Conservation (phyloP, 2,797 vertebrate genomes). For the Phalanger gymnotis region DNA sequence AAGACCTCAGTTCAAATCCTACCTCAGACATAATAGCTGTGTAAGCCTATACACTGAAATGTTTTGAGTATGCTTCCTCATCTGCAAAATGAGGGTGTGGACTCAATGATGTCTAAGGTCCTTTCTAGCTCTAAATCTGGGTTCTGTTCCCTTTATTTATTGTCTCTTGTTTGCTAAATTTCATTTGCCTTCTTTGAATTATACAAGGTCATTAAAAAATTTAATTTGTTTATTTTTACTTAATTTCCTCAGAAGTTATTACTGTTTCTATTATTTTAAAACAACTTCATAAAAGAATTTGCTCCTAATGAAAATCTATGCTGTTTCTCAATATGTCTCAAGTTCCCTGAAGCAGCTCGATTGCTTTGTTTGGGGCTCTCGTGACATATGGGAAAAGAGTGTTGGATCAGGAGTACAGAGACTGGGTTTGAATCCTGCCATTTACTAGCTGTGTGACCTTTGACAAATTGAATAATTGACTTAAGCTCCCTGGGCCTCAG, state of each 20-base stretch:
- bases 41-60: not conserved
- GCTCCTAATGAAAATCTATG: not conserved
- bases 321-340: not conserved
- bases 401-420: not conserved
- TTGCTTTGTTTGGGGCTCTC: not conserved
- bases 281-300: not conserved
- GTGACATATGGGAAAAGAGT: too few species aligned
- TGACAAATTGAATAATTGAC: not conserved
- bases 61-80: not conserved
- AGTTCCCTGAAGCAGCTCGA: not conserved
- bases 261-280: not conserved
- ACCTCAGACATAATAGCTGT: too few species aligned
- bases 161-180: constrained; percentile 75
- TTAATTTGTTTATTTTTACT: constrained; percentile 20
- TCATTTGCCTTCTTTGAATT: constrained; percentile 66
- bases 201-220: constrained; percentile 37
- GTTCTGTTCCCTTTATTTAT: constrained; percentile 13
- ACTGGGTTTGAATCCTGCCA: not conserved
- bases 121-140: not conserved
- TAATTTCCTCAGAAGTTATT: not conserved
- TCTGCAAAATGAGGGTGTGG: not conserved
- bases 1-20: not conserved
- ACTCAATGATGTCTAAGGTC: not conserved
- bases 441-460: not conserved
- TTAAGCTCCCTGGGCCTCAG: not conserved